Conservation (phyloP, 2,888 invertebrate genomes). For the Epicampocera succincta region DNA sequence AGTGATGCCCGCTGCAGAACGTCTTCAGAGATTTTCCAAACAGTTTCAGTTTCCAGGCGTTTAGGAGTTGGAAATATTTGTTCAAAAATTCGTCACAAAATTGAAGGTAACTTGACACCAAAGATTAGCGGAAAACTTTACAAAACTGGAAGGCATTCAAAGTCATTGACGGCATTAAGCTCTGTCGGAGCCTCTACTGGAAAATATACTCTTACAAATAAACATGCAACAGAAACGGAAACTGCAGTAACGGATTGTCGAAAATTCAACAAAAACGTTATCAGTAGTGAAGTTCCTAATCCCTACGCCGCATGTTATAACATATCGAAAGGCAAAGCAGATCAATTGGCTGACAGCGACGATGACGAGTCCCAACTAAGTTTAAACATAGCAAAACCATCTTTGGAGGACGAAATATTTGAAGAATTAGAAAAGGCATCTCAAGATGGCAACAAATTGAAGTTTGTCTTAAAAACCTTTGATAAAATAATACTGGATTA, state of each 20-base stretch:
- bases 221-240: not conserved
- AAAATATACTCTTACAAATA: conserved; percentile 64
- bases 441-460: conserved; percentile 82
- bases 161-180: conserved; percentile 75
- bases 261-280: not conserved
- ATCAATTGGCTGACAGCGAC: conserved; percentile 76
- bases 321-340: conserved; percentile 13
- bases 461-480: conserved; percentile 83
- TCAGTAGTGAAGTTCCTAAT: not conserved
- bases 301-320: conserved; percentile 38
- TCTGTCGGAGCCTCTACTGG: conserved; percentile 70
- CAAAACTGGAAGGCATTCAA: conserved; percentile 77
- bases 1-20: conserved; percentile 18
- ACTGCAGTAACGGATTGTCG: not conserved
- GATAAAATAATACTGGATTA: conserved; percentile 83
- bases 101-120: conserved; percentile 80
- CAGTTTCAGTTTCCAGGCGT: conserved; percentile 36
- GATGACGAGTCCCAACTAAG: conserved; percentile 76
- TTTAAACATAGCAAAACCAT: conserved; percentile 78
- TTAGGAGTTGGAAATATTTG: conserved; percentile 78
- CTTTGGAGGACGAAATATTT: conserved; percentile 81
- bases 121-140: conserved; percentile 77
- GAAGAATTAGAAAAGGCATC: conserved; percentile 81
- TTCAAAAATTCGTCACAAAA: conserved; percentile 80
- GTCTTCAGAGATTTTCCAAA: conserved; percentile 47